These are phyloP conservation scores for Mycteria americana DNA, from an alignment of 2,797 vertebrate genomes.

Conservation along the genomic window DNA sequence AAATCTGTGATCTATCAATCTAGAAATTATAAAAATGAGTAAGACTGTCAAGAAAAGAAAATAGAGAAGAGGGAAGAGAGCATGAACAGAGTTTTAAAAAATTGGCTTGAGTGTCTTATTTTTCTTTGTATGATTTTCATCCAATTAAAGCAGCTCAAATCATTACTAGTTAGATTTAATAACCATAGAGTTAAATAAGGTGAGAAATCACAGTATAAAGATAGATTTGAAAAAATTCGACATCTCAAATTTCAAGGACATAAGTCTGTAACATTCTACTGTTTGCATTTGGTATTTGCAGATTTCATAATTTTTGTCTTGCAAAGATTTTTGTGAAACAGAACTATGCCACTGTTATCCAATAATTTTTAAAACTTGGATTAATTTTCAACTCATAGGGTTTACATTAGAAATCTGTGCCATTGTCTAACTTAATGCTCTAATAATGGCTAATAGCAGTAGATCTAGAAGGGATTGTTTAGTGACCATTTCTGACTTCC, in stretches of 20 bases:
- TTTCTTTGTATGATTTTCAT: not conserved
- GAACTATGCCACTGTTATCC: not conserved
- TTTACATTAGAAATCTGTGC: not conserved
- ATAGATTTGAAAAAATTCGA: not conserved
- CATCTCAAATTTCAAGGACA: not conserved
- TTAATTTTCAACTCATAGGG: not conserved
- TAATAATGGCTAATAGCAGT: not conserved
- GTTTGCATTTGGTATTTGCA: not conserved
- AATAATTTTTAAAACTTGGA: not conserved
- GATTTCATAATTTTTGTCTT: not conserved
- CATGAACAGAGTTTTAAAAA: not conserved
- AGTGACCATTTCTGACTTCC: not conserved
- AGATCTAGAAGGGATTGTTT: not conserved
- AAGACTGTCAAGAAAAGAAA: not conserved
- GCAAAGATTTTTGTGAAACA: not conserved
- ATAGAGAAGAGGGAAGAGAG: not conserved
- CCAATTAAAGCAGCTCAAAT: not conserved
- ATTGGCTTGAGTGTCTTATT: not conserved
- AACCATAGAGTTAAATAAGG: not conserved
- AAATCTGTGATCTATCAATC: not conserved
- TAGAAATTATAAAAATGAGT: not conserved
- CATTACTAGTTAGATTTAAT: not conserved
- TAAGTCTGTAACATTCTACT: not conserved
- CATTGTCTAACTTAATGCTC: not conserved
- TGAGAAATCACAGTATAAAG: not conserved